Evolutionary conservation across 2,888 invertebrate genomes (phyloP), one percentile per base, ranked within the genome.

Genomic region (Syrphus vitripennis): DNA sequence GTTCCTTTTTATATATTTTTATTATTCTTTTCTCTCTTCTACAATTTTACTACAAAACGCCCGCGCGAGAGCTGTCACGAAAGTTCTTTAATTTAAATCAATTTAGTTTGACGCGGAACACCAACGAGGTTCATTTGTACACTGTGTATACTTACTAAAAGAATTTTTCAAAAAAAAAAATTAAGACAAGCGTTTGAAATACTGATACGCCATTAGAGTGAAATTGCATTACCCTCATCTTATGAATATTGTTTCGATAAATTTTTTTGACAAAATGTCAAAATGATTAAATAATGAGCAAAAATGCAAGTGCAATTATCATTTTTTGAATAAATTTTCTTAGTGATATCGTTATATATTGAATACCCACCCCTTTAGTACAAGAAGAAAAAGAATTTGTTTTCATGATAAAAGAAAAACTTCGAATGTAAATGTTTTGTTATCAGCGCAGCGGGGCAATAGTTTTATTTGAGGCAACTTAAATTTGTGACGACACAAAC

Each of bases 91-190:
- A 80, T 77, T 75, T 61, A 67, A 71, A 69, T 76, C 71, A 72
- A 83, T 87, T 87, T 76, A 87, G 87, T 87, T 83, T 75, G 59
- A 75, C 79, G 87, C 76, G 72, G 69, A 79, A 72, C 87, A 77
- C 40, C 63, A 70, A 72, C 79, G 74, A 37, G 72, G 61, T 81
- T 81, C 81, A 76, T 80, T 80, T 61, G 65, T 14, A 53, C n/a
- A n/a, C n/a, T n/a, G n/a, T n/a, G n/a, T n/a, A n/a, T n/a, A n/a
- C 14, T 12, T 31, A 37, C 21, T 24, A 10, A 55, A 55, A 55
- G 14, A 26, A 21, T 74, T 42, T 21, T 26, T 37, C 21, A 9
- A 16, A 57, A 26, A 16, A 57, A 26, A 45, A 3, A 21, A 61
- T 50, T 45, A 10, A 21, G 4, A 12, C 42, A 12, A 42, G 29